Base-by-base conservation (phyloP, 2,888 invertebrate genomes). In the Oxytorus armatus region DNA sequence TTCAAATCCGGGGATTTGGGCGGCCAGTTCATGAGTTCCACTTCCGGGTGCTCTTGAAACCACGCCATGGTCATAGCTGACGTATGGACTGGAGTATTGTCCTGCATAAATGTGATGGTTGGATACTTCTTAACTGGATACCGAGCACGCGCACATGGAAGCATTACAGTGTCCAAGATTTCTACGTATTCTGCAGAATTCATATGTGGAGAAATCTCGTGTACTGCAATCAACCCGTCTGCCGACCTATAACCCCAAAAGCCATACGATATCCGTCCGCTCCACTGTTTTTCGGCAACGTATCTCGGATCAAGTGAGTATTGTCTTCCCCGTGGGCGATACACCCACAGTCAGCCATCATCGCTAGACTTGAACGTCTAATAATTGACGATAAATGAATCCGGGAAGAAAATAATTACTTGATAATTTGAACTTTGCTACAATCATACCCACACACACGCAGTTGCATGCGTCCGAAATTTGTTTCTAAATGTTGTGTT, bases 1-100 rank as follows among this genome's bases (percentile, higher is more conserved):
- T 85, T 87, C 0, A 85, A 53, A 61, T 86, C 84, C 2, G 84
- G 78, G 0, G 82, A 83, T 16, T 83, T 70, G 10, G 83, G 55
- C 1, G 85, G 83, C 73, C 79, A 83, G 33, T 72, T 61, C 4
- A 84, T 57, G 0, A 79, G 44, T 1, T 5, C 11, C 7, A 51
- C n/a, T 3, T 51, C 51, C 10, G 51, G 51, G 8, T 51, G 51
- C 1, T 21, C 51, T 11, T 21, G 8, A 4, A 51, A 51, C 51
- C 51, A 51, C 11, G n/a, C 39, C 39, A n/a, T n/a, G 1, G 39
- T 39, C 7, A 7, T 1, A 2, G 1, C 1, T 10, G 51, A 51
- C 1, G 21, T 51, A 10, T 51, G 51, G 51, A 51, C 51, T 11
- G 51, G 21, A 11, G 10, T 8, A 21, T 21, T 18, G 21, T 51